Percentiles rank a stretch among this genome's conserved stretches.
Conservation (phyloP, 2,888 invertebrate species). For the Aphodius granarius region DNA sequence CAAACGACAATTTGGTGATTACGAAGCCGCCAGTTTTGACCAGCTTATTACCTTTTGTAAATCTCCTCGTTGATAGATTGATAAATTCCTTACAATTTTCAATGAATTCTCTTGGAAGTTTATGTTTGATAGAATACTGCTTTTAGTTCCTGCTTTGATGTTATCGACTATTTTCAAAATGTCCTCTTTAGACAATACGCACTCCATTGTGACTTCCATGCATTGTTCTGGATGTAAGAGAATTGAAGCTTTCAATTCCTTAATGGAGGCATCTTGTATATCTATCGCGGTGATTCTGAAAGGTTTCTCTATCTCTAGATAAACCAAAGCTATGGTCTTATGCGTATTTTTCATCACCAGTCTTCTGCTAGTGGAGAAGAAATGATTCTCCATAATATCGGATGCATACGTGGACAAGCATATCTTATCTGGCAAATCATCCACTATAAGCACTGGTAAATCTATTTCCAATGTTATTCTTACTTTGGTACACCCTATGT, state of each 20-base stretch:
- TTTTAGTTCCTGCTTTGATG: slow-evolving; percentile 12
- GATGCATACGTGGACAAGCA: slow-evolving; percentile 35
- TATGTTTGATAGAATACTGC: slow-evolving; percentile 13
- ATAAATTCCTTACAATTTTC: slow-evolving; percentile 21
- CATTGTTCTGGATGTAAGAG: slow-evolving; percentile 26
- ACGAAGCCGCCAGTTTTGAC: background rate
- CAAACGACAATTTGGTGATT: slow-evolving; percentile 23
- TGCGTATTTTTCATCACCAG: slow-evolving; percentile 39
- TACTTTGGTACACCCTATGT: slow-evolving; percentile 33
- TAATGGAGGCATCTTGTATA: slow-evolving; percentile 15
- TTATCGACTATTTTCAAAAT: slow-evolving; percentile 19
- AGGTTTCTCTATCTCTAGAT: slow-evolving; percentile 35
- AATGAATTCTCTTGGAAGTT: slow-evolving; percentile 23
- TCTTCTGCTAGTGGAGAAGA: slow-evolving; percentile 19
- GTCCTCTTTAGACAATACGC: slow-evolving; percentile 22
- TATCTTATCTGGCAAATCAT: slow-evolving; percentile 31
- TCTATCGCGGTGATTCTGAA: slow-evolving; percentile 28
- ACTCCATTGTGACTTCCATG: slow-evolving; percentile 31
- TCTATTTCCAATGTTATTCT: slow-evolving; percentile 32
- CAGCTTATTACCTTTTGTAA: slow-evolving; percentile 22
- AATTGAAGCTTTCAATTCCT: slow-evolving; percentile 14
- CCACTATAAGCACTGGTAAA: slow-evolving; percentile 33
- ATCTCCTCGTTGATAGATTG: slow-evolving; percentile 28
- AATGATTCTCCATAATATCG: slow-evolving; percentile 32
- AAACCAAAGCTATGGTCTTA: slow-evolving; percentile 28